Percentiles rank a stretch among this genome's conserved stretches.
Conservation (phyloP, 1,140 invertebrate genomes). For the Drosophila kanapiae region DNA sequence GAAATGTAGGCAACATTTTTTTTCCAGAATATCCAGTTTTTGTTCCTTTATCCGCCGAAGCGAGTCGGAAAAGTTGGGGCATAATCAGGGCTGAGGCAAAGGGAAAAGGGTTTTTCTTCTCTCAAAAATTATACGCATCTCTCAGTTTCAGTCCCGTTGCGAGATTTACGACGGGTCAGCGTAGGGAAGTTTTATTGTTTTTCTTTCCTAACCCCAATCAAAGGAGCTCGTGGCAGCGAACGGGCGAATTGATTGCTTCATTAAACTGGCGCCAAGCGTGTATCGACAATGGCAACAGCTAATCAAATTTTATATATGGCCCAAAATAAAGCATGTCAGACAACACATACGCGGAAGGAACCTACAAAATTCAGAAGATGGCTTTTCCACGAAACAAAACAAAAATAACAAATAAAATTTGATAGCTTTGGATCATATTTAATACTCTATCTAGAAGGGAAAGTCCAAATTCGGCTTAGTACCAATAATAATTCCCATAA, state of each 20-base stretch:
- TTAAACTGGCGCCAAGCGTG: slow-evolving; percentile 56
- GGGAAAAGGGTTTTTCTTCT: slow-evolving; percentile 8
- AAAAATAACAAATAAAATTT: slow-evolving; percentile 8
- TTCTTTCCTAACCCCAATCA: slow-evolving; percentile 41
- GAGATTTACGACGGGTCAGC: slow-evolving; percentile 80
- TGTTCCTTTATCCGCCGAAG: slow-evolving; percentile 23
- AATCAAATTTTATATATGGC: slow-evolving; percentile 66
- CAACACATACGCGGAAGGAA: background rate
- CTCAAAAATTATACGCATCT: slow-evolving; percentile 59
- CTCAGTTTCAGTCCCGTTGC: slow-evolving; percentile 38
- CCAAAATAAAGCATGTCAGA: slow-evolving; percentile 35
- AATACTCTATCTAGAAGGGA: background rate
- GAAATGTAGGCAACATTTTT: slow-evolving; percentile 59
- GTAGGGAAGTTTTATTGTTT: slow-evolving; percentile 70
- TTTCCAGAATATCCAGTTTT: background rate
- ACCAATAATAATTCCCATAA: no score
- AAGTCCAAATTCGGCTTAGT: background rate
- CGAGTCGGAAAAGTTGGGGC: slow-evolving; percentile 16
- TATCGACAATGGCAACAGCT: slow-evolving; percentile 49
- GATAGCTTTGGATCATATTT: background rate
- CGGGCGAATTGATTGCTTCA: slow-evolving; percentile 51
- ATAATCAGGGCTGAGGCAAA: background rate
- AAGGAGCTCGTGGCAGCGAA: slow-evolving; percentile 12
- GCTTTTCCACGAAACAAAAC: background rate
- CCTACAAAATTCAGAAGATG: background rate